Evolutionary conservation across 2,113 vertebrate genomes (phyloP).

Genomic region (Trichechus manatus): DNA sequence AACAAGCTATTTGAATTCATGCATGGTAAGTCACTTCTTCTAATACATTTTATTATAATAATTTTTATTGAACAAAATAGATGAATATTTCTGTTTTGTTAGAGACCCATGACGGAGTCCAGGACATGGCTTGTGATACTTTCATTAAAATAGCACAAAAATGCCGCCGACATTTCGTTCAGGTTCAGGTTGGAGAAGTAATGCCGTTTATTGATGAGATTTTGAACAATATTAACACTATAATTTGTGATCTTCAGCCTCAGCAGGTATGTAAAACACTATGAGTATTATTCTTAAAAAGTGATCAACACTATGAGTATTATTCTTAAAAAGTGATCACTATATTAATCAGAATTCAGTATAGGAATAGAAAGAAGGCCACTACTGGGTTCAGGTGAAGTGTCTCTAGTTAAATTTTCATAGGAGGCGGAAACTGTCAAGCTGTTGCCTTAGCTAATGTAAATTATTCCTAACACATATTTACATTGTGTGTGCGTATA

Average conservation of each 20-base stretch:
- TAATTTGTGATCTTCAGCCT: conserved; percentile 99
- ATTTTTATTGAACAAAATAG: conserved; percentile 28
- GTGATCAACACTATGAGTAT: neutral
- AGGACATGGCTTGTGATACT: conserved; percentile 99
- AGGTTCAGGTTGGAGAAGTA: conserved; percentile 99
- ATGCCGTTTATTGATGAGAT: conserved; percentile 99
- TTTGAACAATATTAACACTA: conserved; percentile 99
- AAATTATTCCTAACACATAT: neutral
- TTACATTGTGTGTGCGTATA: neutral
- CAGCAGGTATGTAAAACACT: conserved; percentile 92
- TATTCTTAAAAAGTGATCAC: neutral
- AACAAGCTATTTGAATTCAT: conserved; percentile 99
- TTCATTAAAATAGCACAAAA: conserved; percentile 99
- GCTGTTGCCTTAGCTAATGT: neutral
- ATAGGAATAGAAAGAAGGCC: neutral
- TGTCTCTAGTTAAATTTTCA: neutral
- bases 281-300: neutral
- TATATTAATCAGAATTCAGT: neutral
- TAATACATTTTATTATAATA: neutral
- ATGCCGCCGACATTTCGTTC: conserved; percentile 99
- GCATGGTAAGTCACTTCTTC: conserved; percentile 92
- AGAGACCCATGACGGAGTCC: conserved; percentile 99
- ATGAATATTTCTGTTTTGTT: conserved; percentile 76
- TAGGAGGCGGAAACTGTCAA: neutral
- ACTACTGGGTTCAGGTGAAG: neutral